Conservation (phyloP, 2,888 invertebrate species). For the Salticus scenicus region DNA sequence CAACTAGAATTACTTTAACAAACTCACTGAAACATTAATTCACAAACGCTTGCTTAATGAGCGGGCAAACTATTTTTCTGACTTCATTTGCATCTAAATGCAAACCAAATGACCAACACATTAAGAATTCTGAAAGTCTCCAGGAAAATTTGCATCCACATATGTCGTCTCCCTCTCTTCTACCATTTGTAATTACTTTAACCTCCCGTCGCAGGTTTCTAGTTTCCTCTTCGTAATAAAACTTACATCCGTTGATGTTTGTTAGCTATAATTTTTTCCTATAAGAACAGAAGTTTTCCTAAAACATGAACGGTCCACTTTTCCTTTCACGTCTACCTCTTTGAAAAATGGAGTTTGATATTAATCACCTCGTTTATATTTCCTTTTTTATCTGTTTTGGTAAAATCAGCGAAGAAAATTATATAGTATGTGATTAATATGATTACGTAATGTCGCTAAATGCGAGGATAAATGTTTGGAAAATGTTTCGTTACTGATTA, state of each 20-base stretch:
- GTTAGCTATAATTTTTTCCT: neutral
- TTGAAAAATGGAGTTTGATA: neutral
- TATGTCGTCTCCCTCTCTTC: neutral
- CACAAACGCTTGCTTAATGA: conserved; percentile 41
- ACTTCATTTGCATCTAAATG: conserved; percentile 64
- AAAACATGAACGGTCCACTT: neutral
- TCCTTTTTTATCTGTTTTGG: neutral
- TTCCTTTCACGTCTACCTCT: neutral
- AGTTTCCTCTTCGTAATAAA: conserved; percentile 34
- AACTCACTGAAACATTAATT: conserved; percentile 51
- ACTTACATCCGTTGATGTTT: conserved; percentile 36
- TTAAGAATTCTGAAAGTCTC: conserved; percentile 44
- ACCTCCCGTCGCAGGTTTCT: conserved; percentile 14
- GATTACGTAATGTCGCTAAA: neutral
- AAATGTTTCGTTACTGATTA: neutral
- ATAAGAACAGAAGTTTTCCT: neutral
- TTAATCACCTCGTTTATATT: neutral
- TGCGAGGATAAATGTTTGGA: neutral
- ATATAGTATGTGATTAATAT: neutral
- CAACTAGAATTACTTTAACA: conserved; percentile 26
- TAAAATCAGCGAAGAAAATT: neutral
- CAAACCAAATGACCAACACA: conserved; percentile 50
- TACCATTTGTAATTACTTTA: conserved; percentile 23
- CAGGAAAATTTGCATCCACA: conserved; percentile 47
- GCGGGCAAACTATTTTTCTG: conserved; percentile 32